Evolutionary conservation across 92 coral and sea anemone species (phyloP).

Genomic region (Anthopleura xanthogrammica): DNA sequence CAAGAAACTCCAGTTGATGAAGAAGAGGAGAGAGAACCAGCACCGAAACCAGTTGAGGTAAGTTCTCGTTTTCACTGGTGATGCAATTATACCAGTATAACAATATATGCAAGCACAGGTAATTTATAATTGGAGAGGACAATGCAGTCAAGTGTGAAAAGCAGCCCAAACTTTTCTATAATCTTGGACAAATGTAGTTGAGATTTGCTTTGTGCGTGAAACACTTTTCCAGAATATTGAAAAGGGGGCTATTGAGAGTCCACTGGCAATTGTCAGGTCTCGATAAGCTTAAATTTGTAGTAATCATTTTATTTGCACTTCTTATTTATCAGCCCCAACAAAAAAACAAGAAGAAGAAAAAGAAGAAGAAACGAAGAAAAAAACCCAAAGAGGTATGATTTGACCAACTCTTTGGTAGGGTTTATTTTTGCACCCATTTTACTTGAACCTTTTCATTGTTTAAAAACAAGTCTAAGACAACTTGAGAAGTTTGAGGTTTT

Average conservation of each 20-base stretch:
- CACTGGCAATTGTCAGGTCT: not conserved
- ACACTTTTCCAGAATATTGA: no score
- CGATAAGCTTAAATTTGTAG: no score
- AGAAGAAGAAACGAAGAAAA: conserved; percentile 73
- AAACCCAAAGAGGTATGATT: conserved; percentile 55
- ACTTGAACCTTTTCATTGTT: no score
- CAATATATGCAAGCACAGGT: no score
- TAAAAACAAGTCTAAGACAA: no score
- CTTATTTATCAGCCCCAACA: conserved; percentile 16
- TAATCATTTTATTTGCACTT: not conserved
- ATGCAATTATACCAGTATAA: no score
- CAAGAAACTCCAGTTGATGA: conserved; percentile 21
- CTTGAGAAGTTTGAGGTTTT: no score
- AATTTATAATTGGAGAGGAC: no score
- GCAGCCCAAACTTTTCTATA: no score
- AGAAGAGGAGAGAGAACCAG: conserved; percentile 11
- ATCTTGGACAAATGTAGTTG: no score
- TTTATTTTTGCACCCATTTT: not conserved
- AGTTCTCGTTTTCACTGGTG: not conserved
- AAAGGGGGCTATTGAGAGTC: not conserved
- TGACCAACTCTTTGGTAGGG: not conserved
- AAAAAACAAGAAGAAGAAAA: conserved; percentile 67
- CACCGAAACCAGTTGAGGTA: conserved; percentile 10
- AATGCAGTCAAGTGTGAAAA: no score
- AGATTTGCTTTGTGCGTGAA: no score